phyloP scores from a whole-genome alignment of 2,797 vertebrate genomes.

The Micrastur ruficollis region DNA sequence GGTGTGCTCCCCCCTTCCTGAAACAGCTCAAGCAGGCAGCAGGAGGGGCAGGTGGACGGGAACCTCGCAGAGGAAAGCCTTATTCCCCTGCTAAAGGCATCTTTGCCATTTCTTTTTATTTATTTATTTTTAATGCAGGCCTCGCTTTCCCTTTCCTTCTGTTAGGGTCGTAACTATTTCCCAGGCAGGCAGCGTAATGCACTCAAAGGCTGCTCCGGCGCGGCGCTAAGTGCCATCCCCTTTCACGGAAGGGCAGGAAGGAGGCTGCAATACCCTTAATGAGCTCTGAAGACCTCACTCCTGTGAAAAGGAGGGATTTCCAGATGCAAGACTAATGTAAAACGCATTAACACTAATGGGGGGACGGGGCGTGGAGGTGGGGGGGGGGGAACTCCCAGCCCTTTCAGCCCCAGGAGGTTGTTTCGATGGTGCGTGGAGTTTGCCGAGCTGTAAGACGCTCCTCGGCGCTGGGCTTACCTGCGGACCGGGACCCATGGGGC shows the following conservation, averaged over 20 bases:
- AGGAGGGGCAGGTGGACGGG: not conserved
- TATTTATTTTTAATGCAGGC: slow-evolving; percentile 52
- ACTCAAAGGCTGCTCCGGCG: not conserved
- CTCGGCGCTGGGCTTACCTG: slow-evolving; percentile 81
- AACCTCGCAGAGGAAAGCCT: slow-evolving; percentile 34
- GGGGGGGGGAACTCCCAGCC: slow-evolving; percentile 16
- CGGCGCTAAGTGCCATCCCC: slow-evolving; percentile 32
- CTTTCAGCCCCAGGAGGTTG: slow-evolving; percentile 21
- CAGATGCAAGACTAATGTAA: slow-evolving; percentile 66
- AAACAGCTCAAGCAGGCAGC: not conserved
- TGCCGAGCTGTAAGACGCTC: not conserved
- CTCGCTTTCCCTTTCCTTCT: slow-evolving; percentile 35
- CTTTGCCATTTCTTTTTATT: slow-evolving; percentile 34
- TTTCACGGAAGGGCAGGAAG: slow-evolving; percentile 33
- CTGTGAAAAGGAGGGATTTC: slow-evolving; percentile 55
- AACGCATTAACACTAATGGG: slow-evolving; percentile 72
- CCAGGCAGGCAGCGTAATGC: slow-evolving; percentile 31
- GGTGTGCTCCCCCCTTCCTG: not conserved
- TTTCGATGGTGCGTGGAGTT: not conserved
- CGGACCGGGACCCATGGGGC: slow-evolving; percentile 94
- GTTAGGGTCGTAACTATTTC: slow-evolving; percentile 23
- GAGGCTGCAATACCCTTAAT: slow-evolving; percentile 47
- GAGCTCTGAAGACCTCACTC: slow-evolving; percentile 49
- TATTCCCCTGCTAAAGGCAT: slow-evolving; percentile 9
- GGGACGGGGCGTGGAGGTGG: not conserved